Evolutionary conservation across 2,797 vertebrate species (phyloP), one percentile per base, ranked within the genome.

Genomic region (Salmo trutta): DNA sequence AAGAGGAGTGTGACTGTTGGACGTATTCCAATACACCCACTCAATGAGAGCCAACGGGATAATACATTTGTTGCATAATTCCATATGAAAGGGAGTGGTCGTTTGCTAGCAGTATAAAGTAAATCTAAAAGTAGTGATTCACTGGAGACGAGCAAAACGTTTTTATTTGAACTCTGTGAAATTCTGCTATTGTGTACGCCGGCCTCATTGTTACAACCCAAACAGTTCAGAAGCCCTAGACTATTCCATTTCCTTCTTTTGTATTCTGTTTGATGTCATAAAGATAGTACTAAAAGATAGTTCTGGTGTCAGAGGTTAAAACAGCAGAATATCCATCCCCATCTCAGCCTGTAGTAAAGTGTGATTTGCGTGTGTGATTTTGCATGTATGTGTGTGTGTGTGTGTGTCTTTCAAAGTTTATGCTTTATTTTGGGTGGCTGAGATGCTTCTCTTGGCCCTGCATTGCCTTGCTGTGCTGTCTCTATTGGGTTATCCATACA

Each of bases 401-500:
- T 41, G 41, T 3, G 41, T 47, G 47, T 31, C 24, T 29, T 27
- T 12, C 3, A 19, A 14, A 71, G 29, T 59, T 62, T 3, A 52
- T 17, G 2, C 16, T 52, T 54, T 53, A 33, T 75, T 71, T 67
- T 59, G 47, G 53, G 59, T 41, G 51, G 56, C 53, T 53, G 10
- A 24, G 24, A 29, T 65, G 59, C 19, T 15, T 29, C 8, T 66
- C 65, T 66, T 47, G 41, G 41, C 41, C 41, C 76, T 73, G 52
- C 62, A 70, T 75, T 27, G 73, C 81, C 66, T 71, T 74, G 80
- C 84, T 82, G 82, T 86, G 76, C 81, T 78, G 82, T 80, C 72
- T 88, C 79, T 76, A 70, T 72, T 66, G 6, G 80, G 31, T 72
- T 80, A 81, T 81, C 72, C 87, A 80, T 76, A 81, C 87, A 82